Evolutionary conservation across 2,797 vertebrate species (phyloP).

Genomic region (Sebastolobus alascanus): DNA sequence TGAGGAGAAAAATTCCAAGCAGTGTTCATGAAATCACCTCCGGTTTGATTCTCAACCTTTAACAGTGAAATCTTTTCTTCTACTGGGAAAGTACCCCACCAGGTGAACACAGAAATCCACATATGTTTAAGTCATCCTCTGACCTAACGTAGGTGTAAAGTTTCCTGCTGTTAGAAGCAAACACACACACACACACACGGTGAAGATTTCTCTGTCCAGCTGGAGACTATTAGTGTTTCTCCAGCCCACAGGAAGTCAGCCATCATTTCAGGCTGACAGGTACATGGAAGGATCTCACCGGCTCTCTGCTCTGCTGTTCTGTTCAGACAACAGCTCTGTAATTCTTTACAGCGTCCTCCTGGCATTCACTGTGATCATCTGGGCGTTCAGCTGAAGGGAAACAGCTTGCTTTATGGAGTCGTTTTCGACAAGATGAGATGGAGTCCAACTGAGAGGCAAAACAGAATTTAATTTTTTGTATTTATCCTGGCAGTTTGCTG

Average conservation of each 20-base stretch:
- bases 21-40: conserved; percentile 28
- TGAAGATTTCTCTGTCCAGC: conserved; percentile 82
- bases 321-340: conserved; percentile 59
- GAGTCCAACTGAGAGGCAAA: conserved; percentile 36
- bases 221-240: conserved; percentile 91
- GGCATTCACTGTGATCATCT: conserved; percentile 57
- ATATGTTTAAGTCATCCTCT: conserved; percentile 75
- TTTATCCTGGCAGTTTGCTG: conserved; percentile 26
- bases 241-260: conserved; percentile 93
- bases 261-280: conserved; percentile 95
- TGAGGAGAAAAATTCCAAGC: conserved; percentile 15
- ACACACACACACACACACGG: conserved; percentile 46
- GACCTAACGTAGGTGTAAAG: conserved; percentile 78
- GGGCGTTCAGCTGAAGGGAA: conserved; percentile 54
- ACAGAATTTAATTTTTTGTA: background rate
- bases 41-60: conserved; percentile 7
- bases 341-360: conserved; percentile 60
- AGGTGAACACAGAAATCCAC: conserved; percentile 79
- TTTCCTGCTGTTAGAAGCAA: conserved; percentile 63
- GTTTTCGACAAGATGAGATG: conserved; percentile 29
- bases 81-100: conserved; percentile 56
- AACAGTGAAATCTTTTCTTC: conserved; percentile 4
- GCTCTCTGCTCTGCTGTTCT: conserved; percentile 77
- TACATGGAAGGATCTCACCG: conserved; percentile 90
- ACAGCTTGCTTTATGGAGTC: conserved; percentile 29